These are phyloP conservation scores for Octonoba sinensis DNA, from an alignment of 2,888 invertebrate species.

Conservation along the genomic window DNA sequence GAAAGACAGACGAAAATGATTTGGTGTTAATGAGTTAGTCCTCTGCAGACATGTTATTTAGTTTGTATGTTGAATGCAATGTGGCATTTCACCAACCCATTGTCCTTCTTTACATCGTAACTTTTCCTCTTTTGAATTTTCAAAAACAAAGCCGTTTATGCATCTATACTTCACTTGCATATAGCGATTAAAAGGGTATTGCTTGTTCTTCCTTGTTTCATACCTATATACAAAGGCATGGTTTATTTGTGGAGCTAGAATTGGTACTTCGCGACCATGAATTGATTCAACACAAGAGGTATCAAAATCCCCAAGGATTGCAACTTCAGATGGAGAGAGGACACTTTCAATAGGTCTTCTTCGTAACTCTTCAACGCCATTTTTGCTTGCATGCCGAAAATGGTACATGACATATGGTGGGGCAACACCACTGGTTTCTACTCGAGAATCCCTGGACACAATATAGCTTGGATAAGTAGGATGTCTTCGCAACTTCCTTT, in stretches of 20 bases:
- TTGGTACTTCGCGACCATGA: constrained; percentile 45
- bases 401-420: constrained; percentile 27
- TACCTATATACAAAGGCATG: constrained; percentile 55
- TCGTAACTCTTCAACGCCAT: constrained; percentile 35
- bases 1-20: too few relatives aligned
- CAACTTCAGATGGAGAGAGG: background rate
- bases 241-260: constrained; percentile 36
- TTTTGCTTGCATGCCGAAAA: background rate
- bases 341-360: constrained; percentile 34
- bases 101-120: constrained; percentile 37
- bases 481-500: constrained; percentile 15
- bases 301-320: constrained; percentile 21
- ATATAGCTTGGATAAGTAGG: constrained; percentile 29
- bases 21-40: too few relatives aligned
- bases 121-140: constrained; percentile 13
- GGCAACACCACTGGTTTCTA: constrained; percentile 40
- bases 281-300: constrained; percentile 38
- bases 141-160: constrained; percentile 21
- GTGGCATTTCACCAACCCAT: constrained; percentile 53
- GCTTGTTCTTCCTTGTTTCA: constrained; percentile 52
- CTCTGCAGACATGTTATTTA: too few relatives aligned
- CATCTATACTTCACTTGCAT: constrained; percentile 58
- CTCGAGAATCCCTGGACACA: constrained; percentile 42
- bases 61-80: constrained; percentile 18
- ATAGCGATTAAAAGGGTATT: constrained; percentile 40